A percentile compares a stretch with the other conserved stretches of the same genome.
Evolutionary conservation across 2,797 vertebrate species (phyloP).

Genomic region (Diplodus sargus): DNA sequence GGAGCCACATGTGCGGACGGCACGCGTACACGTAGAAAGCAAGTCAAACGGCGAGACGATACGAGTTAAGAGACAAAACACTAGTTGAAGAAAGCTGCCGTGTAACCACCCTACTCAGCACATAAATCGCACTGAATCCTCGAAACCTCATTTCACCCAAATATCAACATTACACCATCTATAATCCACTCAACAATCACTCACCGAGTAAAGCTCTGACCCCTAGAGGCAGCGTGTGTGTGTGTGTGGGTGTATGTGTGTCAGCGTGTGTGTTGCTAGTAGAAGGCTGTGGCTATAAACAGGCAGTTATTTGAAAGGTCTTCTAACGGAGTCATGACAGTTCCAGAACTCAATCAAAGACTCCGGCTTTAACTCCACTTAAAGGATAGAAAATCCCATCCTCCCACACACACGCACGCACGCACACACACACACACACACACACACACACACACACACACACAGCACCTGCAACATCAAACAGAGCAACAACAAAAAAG

Average conservation of each 20-base stretch:
- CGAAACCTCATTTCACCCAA: conserved; percentile 48
- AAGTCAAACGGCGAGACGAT: background rate
- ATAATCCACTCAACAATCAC: conserved; percentile 55
- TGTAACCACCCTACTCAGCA: conserved; percentile 16
- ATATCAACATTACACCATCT: conserved; percentile 48
- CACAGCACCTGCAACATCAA: background rate
- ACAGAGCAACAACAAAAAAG: background rate
- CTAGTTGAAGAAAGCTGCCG: conserved; percentile 8
- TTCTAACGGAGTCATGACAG: background rate
- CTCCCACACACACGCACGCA: background rate
- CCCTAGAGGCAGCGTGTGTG: conserved; percentile 13
- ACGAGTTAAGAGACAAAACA: background rate
- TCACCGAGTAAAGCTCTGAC: conserved; percentile 22
- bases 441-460: no score
- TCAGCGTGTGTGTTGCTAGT: background rate
- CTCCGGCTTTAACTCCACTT: conserved; percentile 6
- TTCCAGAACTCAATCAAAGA: conserved; percentile 16
- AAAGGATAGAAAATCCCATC: background rate
- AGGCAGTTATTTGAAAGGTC: conserved; percentile 1
- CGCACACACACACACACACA: no score
- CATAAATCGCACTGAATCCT: conserved; percentile 30
- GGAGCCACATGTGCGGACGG: conserved; percentile 5
- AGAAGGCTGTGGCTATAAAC: conserved; percentile 8
- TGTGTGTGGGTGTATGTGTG: background rate
- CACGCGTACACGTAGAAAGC: background rate